These are phyloP conservation scores for Agrypnus murinus DNA, from an alignment of 2,888 invertebrate genomes.

Conservation along the genomic window DNA sequence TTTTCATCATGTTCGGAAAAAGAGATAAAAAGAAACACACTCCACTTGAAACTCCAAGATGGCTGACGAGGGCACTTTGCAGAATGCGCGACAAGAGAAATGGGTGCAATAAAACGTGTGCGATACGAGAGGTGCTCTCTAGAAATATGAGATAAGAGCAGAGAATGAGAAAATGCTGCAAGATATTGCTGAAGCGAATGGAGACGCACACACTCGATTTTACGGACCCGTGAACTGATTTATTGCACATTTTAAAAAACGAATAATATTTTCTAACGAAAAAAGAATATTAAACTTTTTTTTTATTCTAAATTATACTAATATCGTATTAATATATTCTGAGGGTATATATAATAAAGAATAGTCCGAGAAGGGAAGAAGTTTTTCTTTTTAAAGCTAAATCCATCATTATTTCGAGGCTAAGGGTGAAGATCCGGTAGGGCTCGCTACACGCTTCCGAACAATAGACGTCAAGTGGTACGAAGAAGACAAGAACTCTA, in stretches of 20 bases:
- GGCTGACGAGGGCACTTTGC: constrained; percentile 63
- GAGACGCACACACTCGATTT: constrained; percentile 40
- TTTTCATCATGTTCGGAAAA: constrained; percentile 45
- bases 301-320: not conserved
- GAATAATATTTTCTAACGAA: not conserved
- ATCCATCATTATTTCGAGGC: constrained; percentile 70
- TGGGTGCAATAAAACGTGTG: constrained; percentile 67
- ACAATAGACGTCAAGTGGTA: constrained; percentile 72
- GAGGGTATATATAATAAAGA: constrained; percentile 14
- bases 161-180: constrained; percentile 62
- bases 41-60: constrained; percentile 62
- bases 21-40: constrained; percentile 46
- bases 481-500: constrained; percentile 65
- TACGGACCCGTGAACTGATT: constrained; percentile 22
- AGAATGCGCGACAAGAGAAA: constrained; percentile 63
- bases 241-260: constrained; percentile 10
- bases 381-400: constrained; percentile 61
- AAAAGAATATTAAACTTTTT: constrained; percentile 1
- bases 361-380: constrained; percentile 18
- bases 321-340: too few species aligned
- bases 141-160: constrained; percentile 66
- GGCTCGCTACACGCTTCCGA: constrained; percentile 69
- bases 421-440: constrained; percentile 70
- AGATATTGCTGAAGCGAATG: constrained; percentile 36
- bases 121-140: constrained; percentile 65